phyloP scores from a whole-genome alignment of 2,797 vertebrate genomes.

The Tympanoctomys barrerae region DNA sequence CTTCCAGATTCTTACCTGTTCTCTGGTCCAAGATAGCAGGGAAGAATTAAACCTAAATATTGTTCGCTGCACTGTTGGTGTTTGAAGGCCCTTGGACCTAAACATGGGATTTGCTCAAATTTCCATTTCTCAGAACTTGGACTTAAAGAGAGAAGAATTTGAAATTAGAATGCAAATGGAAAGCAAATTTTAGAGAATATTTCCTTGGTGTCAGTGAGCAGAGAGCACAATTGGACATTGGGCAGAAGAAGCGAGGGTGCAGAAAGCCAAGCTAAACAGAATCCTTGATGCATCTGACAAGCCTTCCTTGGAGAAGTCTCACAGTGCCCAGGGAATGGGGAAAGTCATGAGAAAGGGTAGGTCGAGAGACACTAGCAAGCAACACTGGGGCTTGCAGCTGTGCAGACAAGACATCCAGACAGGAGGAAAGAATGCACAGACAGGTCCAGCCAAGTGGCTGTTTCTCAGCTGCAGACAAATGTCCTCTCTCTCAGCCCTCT shows the following conservation, averaged over 20 bases:
- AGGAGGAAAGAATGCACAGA: conserved; percentile 18
- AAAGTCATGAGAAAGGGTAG: background rate
- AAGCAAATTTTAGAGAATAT: conserved; percentile 35
- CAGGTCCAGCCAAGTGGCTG: background rate
- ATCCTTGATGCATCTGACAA: conserved; percentile 77
- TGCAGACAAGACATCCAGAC: conserved; percentile 15
- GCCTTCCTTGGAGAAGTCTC: background rate
- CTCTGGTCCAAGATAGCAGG: background rate
- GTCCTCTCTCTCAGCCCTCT: conserved; percentile 22
- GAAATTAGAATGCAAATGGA: background rate
- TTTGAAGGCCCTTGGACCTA: background rate
- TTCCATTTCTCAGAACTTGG: background rate
- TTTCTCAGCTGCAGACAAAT: conserved; percentile 33
- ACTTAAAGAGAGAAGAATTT: background rate
- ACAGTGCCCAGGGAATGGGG: background rate
- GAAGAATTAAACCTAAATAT: background rate
- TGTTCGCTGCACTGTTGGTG: fast-evolving
- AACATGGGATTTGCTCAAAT: background rate
- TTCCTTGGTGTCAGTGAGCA: background rate
- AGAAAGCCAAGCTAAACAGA: conserved; percentile 60
- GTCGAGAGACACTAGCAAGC: background rate
- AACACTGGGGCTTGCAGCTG: background rate
- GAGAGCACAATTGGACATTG: conserved; percentile 14
- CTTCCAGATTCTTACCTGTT: background rate
- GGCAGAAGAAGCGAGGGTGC: conserved; percentile 31